Conservation (phyloP, 2,888 invertebrate genomes). For the Acrobasis suavella region DNA sequence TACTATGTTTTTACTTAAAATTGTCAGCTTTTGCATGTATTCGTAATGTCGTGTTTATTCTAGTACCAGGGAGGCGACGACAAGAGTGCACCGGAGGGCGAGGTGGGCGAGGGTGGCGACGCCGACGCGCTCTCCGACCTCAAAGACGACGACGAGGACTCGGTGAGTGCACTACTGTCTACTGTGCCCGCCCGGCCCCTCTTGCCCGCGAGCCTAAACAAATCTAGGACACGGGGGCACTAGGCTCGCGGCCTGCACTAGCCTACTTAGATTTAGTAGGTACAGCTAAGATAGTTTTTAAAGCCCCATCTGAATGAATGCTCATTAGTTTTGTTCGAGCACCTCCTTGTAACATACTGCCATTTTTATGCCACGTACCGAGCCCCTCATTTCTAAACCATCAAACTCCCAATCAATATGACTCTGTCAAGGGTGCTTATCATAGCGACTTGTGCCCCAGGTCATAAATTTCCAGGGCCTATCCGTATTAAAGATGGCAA, state of each 20-base stretch:
- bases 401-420: too few species aligned
- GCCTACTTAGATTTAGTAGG: slow-evolving; percentile 47
- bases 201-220: slow-evolving; percentile 47
- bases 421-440: too few species aligned
- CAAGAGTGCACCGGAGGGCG: slow-evolving; percentile 56
- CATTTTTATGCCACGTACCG: too few species aligned
- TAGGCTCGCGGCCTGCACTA: slow-evolving; percentile 55
- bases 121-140: slow-evolving; percentile 75
- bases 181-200: slow-evolving; percentile 36
- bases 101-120: slow-evolving; percentile 57
- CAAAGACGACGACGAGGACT: slow-evolving; percentile 84
- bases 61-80: slow-evolving; percentile 69
- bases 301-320: slow-evolving; percentile 40
- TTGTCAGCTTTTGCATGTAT: neutral
- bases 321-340: slow-evolving; percentile 36
- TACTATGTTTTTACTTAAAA: neutral
- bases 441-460: too few species aligned
- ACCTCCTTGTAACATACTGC: slow-evolving; percentile 23
- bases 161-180: slow-evolving; percentile 83
- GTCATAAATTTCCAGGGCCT: too few species aligned
- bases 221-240: slow-evolving; percentile 69
- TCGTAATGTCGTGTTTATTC: slow-evolving; percentile 18
- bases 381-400: too few species aligned
- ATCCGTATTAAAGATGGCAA: too few species aligned
- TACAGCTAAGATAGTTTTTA: slow-evolving; percentile 42